Base-by-base conservation (phyloP, 2,888 invertebrate species). In the Heliconius charithonia region DNA sequence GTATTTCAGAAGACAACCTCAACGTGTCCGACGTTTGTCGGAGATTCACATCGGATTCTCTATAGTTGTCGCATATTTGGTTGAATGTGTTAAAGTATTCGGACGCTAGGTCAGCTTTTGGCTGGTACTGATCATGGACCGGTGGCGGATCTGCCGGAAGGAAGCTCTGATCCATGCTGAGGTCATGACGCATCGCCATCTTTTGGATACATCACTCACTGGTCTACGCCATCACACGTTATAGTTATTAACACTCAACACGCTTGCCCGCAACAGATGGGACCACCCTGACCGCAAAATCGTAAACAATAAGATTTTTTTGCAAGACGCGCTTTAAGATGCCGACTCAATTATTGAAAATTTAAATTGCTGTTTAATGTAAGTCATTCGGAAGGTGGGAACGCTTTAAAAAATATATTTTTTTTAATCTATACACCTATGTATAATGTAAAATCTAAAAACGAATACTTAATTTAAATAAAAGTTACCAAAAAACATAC, bases 101-200 rank as follows among this genome's bases (percentile, higher is more conserved):
- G 0, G 88, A 85, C 0, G 95, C 95, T 45, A 95, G 81, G 83
- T 94, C 94, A 0, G 88, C 85, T 79, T 90, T 91, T 6, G 92
- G 89, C 80, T 93, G 92, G 83, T 93, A 93, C 62, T 86, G 85
- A 22, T 87, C 87, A 3, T 88, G 93, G 91, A 91, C 95, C 90
- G 91, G 97, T 88, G 92, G 96, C 86, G 95, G 96, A 94, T 89
- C 96, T 89, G 93, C 97, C 91, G 90, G 91, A 83, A 92, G 95
- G 92, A 94, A 95, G 81, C 83, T 87, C 2, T 92, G 85, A 85
- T 96, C 95, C 92, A 95, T 95, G 81, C 70, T 81, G 81, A 89
- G 87, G 87, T 94, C 91, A 87, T 92, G 91, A 80, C 93, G 88
- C 75, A 92, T 81, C 29, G 92, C 91, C 94, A 94, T 93, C 90